Conservation (phyloP, 2,888 invertebrate species). For the Watsonalla cultraria region DNA sequence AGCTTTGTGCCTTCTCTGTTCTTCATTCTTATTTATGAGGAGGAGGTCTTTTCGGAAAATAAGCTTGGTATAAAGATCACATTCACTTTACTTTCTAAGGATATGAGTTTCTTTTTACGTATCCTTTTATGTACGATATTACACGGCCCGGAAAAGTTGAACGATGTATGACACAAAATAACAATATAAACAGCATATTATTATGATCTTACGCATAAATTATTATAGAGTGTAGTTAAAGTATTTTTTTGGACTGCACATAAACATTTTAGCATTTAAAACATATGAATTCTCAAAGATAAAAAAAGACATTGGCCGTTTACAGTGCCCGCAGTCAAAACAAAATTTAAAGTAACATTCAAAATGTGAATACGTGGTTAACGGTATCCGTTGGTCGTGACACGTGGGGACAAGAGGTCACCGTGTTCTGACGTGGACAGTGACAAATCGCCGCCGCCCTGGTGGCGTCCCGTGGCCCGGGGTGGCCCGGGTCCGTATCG, state of each 20-base stretch:
- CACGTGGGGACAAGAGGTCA: slow-evolving; percentile 12
- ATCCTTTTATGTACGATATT: no score
- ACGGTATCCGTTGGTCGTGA: slow-evolving; percentile 12
- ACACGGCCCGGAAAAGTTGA: no score
- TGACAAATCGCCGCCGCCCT: slow-evolving; percentile 26
- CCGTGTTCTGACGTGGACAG: slow-evolving; percentile 15
- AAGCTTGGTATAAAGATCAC: slow-evolving; percentile 9
- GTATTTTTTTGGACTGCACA: no score
- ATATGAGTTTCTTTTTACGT: background rate
- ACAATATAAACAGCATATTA: no score
- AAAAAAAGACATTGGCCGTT: no score
- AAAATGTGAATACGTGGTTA: slow-evolving; percentile 15
- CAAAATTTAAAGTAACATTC: background rate
- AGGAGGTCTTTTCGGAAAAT: slow-evolving; percentile 36
- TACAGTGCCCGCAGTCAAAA: no score
- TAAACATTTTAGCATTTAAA: no score
- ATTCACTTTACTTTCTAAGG: background rate
- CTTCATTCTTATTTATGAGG: slow-evolving; percentile 56
- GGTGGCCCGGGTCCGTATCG: slow-evolving; percentile 5
- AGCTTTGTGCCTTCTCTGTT: slow-evolving; percentile 33
- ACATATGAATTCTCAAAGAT: no score
- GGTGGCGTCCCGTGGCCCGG: slow-evolving; percentile 9
- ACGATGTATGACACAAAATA: no score
- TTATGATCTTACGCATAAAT: no score
- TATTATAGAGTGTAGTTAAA: no score